Percentiles rank a stretch among this genome's conserved stretches.
Evolutionary conservation across 2,888 invertebrate species (phyloP).

Genomic region (Deroplatys truncata): DNA sequence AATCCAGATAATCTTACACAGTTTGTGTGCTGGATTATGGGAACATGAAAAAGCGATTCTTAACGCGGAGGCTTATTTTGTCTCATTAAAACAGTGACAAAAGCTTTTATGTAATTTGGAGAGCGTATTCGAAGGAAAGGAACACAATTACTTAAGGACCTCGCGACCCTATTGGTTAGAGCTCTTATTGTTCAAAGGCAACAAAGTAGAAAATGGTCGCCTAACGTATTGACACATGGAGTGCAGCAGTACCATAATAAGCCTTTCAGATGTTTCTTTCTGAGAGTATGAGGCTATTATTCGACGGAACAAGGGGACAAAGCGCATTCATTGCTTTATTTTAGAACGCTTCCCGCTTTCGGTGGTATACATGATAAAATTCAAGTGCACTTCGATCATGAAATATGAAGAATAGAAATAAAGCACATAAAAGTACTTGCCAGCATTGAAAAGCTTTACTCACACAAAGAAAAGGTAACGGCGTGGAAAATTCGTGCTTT

Average conservation of each 20-base stretch:
- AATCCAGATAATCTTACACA: no score
- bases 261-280: constrained; percentile 15
- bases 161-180: constrained; percentile 17
- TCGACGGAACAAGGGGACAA: not conserved
- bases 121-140: no score
- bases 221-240: constrained; percentile 15
- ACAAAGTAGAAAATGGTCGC: constrained; percentile 28
- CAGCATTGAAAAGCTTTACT: not conserved
- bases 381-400: constrained; percentile 3
- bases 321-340: not conserved
- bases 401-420: not conserved
- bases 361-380: constrained; percentile 11
- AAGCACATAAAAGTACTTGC: not conserved
- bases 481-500: constrained; percentile 26
- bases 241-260: constrained; percentile 5
- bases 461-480: constrained; percentile 25
- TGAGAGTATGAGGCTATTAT: not conserved
- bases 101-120: not conserved
- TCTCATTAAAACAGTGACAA: not conserved
- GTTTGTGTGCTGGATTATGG: no score
- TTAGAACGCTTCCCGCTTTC: not conserved
- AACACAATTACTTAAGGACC: not conserved
- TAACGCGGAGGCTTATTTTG: not conserved
- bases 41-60: no score
- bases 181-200: constrained; percentile 25